Percentiles rank a stretch among this genome's conserved stretches.
Conservation (phyloP, 2,797 vertebrate species). For the Typhlichthys eigenmanni region DNA sequence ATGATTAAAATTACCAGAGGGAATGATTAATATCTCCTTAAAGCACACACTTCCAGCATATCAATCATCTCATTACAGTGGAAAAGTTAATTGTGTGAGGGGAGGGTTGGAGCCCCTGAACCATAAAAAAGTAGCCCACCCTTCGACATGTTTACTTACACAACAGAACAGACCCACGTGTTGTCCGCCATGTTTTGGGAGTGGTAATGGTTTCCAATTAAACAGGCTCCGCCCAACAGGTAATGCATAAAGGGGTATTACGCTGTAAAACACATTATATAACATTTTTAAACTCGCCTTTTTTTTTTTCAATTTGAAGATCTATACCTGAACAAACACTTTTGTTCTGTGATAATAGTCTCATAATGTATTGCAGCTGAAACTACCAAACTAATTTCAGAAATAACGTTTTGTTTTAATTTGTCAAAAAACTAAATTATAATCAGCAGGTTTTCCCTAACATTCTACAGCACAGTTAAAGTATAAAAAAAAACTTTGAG, state of each 20-base stretch:
- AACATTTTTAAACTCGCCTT: too few relatives aligned
- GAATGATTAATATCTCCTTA: slow-evolving; percentile 99
- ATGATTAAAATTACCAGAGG: slow-evolving; percentile 98
- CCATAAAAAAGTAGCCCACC: slow-evolving; percentile 96
- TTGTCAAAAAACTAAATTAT: too few relatives aligned
- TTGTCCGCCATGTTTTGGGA: slow-evolving; percentile 67
- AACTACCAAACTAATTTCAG: too few relatives aligned
- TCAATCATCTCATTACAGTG: slow-evolving; percentile 99
- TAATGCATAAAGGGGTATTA: slow-evolving; percentile 1
- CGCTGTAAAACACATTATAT: too few relatives aligned
- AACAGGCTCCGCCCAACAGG: slow-evolving; percentile 31
- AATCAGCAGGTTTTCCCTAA: too few relatives aligned
- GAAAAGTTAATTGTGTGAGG: slow-evolving; percentile 97
- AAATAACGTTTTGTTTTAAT: too few relatives aligned
- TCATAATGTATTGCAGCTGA: too few relatives aligned
- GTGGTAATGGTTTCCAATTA: slow-evolving; percentile 38
- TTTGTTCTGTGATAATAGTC: too few relatives aligned
- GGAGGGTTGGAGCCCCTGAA: slow-evolving; percentile 94
- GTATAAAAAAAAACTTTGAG: too few relatives aligned
- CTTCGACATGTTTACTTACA: slow-evolving; percentile 99
- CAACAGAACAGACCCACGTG: slow-evolving; percentile 81
- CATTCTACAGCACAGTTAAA: too few relatives aligned
- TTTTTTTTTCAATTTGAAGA: too few relatives aligned
- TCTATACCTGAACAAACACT: too few relatives aligned
- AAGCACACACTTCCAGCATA: slow-evolving; percentile 99